phyloP scores from a whole-genome alignment of 2,113 vertebrate genomes.

The Elanus axillaris region DNA sequence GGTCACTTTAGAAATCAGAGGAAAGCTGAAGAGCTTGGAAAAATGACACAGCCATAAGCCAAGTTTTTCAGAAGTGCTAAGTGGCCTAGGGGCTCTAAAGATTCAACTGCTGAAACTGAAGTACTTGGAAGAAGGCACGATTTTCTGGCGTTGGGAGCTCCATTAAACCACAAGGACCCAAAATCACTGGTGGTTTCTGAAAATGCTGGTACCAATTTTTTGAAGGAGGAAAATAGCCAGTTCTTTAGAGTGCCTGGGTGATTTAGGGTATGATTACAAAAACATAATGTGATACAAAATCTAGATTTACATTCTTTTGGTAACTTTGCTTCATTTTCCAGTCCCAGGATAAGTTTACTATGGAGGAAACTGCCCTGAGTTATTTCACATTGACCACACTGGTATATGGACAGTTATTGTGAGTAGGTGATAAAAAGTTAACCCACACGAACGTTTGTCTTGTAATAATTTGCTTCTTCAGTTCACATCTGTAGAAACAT shows the following conservation, averaged over 20 bases:
- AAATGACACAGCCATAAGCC: not conserved
- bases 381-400: not conserved
- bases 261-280: not conserved
- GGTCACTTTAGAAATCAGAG: not conserved
- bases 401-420: not conserved
- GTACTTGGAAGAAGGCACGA: not conserved
- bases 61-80: not conserved
- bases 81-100: not conserved
- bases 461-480: not conserved
- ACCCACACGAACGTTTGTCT: not conserved
- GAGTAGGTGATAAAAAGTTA: not conserved
- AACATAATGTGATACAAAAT: not conserved
- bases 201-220: not conserved
- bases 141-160: not conserved
- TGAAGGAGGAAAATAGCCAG: not conserved
- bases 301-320: not conserved
- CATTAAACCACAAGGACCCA: not conserved
- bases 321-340: not conserved
- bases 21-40: not conserved
- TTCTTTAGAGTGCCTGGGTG: not conserved
- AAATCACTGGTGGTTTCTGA: not conserved
- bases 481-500: not conserved
- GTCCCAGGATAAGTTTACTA: not conserved
- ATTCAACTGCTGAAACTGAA: not conserved
- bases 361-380: not conserved